Conservation (phyloP, 2,113 vertebrate genomes). For the Pseudorectes ferrugineus region DNA sequence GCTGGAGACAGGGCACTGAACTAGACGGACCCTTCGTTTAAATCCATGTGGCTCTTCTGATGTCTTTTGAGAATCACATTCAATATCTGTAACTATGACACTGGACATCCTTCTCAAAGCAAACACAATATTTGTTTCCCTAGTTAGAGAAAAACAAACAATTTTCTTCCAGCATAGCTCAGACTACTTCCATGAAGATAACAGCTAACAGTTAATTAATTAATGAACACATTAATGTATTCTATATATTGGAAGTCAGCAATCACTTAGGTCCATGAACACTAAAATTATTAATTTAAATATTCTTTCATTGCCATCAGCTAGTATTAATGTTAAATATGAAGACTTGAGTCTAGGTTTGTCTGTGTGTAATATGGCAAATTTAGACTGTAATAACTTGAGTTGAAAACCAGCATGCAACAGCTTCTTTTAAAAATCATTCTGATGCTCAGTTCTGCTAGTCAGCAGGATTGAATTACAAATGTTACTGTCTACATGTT, state of each 20-base stretch:
- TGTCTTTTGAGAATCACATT: not conserved
- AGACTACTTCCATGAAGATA: not conserved
- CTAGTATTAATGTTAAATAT: not conserved
- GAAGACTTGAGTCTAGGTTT: not conserved
- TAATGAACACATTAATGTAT: not conserved
- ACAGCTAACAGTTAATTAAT: not conserved
- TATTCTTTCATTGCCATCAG: not conserved
- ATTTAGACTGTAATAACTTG: not conserved
- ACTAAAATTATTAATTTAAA: slow-evolving; percentile 9
- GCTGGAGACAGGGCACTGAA: not conserved
- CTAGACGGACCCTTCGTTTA: not conserved
- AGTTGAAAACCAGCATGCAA: not conserved
- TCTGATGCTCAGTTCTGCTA: not conserved
- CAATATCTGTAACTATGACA: not conserved
- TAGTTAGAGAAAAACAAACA: not conserved
- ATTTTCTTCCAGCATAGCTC: not conserved
- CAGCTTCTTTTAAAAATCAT: slow-evolving; percentile 13
- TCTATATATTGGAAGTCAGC: not conserved
- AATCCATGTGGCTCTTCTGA: not conserved
- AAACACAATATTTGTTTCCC: not conserved
- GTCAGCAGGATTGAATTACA: slow-evolving; percentile 55
- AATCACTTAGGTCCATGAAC: not conserved
- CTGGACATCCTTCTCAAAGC: not conserved
- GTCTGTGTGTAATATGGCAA: not conserved
- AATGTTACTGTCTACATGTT: slow-evolving; percentile 26